Percentiles rank a stretch among this genome's conserved stretches.
These are phyloP conservation scores for Corynorhinus townsendii DNA, from an alignment of 2,113 vertebrate species.

Conservation along the genomic window DNA sequence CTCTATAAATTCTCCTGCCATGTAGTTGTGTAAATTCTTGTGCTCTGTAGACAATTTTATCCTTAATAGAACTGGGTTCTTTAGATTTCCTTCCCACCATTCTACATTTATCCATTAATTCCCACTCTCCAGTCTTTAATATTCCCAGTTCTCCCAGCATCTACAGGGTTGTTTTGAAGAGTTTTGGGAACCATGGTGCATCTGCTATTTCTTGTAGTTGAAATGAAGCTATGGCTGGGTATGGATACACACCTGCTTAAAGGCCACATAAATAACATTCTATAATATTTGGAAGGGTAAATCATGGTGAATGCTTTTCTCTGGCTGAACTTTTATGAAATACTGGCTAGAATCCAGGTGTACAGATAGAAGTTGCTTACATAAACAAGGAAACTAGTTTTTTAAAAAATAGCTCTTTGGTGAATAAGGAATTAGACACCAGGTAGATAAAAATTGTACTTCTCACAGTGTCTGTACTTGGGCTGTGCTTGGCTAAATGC, in stretches of 20 bases:
- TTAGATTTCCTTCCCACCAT: neutral
- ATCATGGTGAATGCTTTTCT: constrained; percentile 17
- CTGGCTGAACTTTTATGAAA: neutral
- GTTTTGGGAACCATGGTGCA: neutral
- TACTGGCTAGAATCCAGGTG: constrained; percentile 22
- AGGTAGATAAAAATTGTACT: neutral
- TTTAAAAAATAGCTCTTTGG: neutral
- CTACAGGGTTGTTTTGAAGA: neutral
- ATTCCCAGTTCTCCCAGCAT: neutral
- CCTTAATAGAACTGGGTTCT: neutral
- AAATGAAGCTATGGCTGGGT: neutral
- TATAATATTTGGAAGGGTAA: neutral
- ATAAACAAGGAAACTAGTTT: neutral
- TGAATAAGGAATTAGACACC: neutral
- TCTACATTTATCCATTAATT: neutral
- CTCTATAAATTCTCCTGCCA: neutral
- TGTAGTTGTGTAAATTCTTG: neutral
- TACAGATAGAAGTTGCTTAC: neutral
- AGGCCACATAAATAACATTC: constrained; percentile 1
- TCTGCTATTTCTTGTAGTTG: constrained; percentile 13
- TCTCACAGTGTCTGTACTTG: neutral
- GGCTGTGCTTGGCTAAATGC: neutral
- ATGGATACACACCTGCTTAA: neutral
- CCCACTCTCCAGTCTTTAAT: neutral
- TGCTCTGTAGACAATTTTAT: neutral